Evolutionary conservation across 2,113 vertebrate genomes (phyloP).

Genomic region (Semicossyphus pulcher): DNA sequence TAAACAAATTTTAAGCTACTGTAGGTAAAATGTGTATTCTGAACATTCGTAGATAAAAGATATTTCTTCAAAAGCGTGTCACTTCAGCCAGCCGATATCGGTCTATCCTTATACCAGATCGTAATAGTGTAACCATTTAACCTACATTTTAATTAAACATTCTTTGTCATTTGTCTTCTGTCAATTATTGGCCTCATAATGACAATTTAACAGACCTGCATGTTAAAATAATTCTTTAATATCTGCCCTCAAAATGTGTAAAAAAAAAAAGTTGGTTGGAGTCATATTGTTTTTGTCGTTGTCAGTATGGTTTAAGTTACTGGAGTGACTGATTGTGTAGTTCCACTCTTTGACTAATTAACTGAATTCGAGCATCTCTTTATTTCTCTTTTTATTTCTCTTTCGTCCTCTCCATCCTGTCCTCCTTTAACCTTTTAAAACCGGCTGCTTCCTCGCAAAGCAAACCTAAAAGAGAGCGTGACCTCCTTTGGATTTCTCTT

Average conservation of each 20-base stretch:
- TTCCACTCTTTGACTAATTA: slow-evolving; percentile 61
- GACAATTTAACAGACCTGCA: slow-evolving; percentile 54
- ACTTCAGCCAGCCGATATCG: slow-evolving; percentile 65
- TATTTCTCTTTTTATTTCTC: slow-evolving; percentile 55
- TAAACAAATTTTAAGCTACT: no score
- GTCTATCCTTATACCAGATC: slow-evolving; percentile 79
- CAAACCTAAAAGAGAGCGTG: slow-evolving; percentile 37
- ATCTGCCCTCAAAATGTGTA: slow-evolving; percentile 31
- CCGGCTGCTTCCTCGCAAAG: slow-evolving; percentile 58
- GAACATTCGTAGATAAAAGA: not conserved
- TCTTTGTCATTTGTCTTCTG: slow-evolving; percentile 44
- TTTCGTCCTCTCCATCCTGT: slow-evolving; percentile 52
- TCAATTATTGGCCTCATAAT: slow-evolving; percentile 37
- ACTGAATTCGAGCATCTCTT: slow-evolving; percentile 42
- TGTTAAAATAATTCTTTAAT: slow-evolving; percentile 48
- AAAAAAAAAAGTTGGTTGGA: no score
- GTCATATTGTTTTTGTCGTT: slow-evolving; percentile 41
- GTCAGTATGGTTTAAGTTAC: slow-evolving; percentile 52
- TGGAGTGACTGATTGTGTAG: slow-evolving; percentile 55
- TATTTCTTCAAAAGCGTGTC: not conserved
- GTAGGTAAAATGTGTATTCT: not conserved
- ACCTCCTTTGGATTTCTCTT: slow-evolving; percentile 80
- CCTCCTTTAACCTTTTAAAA: slow-evolving; percentile 47
- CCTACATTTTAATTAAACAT: slow-evolving; percentile 34
- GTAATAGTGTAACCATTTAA: slow-evolving; percentile 30